Percentiles rank a stretch among this genome's conserved stretches.
Evolutionary conservation across 2,888 invertebrate species (phyloP).

Genomic region (Melanchra persicariae): DNA sequence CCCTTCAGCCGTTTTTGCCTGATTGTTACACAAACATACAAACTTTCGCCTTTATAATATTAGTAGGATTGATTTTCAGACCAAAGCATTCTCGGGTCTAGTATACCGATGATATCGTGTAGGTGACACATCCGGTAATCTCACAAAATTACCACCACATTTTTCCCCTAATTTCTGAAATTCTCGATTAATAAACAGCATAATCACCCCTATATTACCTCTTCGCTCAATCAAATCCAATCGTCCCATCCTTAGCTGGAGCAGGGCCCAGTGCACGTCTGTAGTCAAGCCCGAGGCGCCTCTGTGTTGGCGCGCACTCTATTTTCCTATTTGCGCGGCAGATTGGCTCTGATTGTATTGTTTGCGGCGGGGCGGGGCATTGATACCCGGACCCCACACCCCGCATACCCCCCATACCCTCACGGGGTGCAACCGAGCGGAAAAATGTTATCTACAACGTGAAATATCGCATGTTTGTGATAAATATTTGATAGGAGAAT

Average conservation of each 20-base stretch:
- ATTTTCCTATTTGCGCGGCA: slow-evolving; percentile 91
- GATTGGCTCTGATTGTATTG: slow-evolving; percentile 91
- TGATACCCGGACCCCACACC: slow-evolving; percentile 74
- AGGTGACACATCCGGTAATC: background rate
- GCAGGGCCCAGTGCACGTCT: slow-evolving; percentile 50
- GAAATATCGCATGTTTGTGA: slow-evolving; percentile 83
- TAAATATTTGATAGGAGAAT: slow-evolving; percentile 85
- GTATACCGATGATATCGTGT: background rate
- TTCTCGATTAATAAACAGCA: slow-evolving; percentile 11
- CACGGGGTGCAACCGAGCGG: slow-evolving; percentile 80
- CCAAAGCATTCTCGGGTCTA: too few relatives aligned
- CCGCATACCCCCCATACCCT: slow-evolving; percentile 58
- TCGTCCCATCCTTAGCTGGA: slow-evolving; percentile 9
- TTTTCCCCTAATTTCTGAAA: background rate
- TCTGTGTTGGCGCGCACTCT: slow-evolving; percentile 87
- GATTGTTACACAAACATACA: too few relatives aligned
- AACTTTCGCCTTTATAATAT: too few relatives aligned
- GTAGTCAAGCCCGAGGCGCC: slow-evolving; percentile 76
- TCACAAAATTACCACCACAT: background rate
- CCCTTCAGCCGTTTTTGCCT: too few relatives aligned
- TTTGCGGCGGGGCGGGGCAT: slow-evolving; percentile 85
- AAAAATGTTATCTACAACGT: slow-evolving; percentile 84
- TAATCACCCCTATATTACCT: slow-evolving; percentile 39
- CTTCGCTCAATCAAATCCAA: slow-evolving; percentile 23
- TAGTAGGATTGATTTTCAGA: too few relatives aligned